Evolutionary conservation across 2,888 invertebrate genomes (phyloP), one percentile per base, ranked within the genome.

Genomic region (Limnephilus marmoratus): DNA sequence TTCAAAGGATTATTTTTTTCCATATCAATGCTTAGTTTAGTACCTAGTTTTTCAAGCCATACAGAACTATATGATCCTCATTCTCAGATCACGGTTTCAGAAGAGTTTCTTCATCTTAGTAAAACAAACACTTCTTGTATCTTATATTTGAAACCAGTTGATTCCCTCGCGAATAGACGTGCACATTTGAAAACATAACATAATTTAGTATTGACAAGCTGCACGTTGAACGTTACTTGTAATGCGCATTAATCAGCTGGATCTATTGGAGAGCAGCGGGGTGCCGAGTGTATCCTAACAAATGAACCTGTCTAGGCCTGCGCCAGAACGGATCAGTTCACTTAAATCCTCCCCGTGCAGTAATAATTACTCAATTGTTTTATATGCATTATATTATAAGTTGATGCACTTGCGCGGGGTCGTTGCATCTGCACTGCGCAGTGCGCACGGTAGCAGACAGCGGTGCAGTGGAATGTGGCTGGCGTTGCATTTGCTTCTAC

Each of bases 341-440:
- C 24, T 24, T 68, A 24, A 49, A 81, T 3, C 81, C 81, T 81
- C 41, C 45, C 13, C 81, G 7, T 29, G 29, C 41, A n/a, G n/a
- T 81, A 90, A 90, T 90, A 90, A 90, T 90, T 49, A 90, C 90
- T 81, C 90, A 81, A 90, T 90, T 90, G 90, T 90, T 88, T 29
- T 37, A 81, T 37, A 81, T 24, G 81, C 81, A 31, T 90, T 81
- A 90, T 45, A 37, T 81, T 81, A 37, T 81, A 90, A 90, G 81
- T 41, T 37, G 90, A 90, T 81, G 90, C 90, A 29, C 81, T 90
- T 41, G 89, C 88, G 45, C 41, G 90, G 80, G 90, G 90, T 90
- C 90, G 81, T 90, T 90, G 90, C 81, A 41, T 90, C 81, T 29
- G 81, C 45, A 41, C 81, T 29, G 81, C 29, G 81, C 45, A 41